Conservation (phyloP, 2,113 vertebrate genomes). For the Otolemur garnettii region DNA sequence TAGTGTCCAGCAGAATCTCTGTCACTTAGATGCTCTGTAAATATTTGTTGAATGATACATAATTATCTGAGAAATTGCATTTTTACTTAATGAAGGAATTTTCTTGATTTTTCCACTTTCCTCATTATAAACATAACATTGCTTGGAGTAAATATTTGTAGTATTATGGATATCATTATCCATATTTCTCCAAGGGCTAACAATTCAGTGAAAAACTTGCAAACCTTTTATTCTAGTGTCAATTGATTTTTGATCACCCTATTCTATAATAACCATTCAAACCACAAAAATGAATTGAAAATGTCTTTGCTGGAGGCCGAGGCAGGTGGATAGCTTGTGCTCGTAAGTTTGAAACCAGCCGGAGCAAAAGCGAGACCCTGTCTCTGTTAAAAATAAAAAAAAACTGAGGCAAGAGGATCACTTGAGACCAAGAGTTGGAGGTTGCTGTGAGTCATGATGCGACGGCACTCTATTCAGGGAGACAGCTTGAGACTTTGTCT, state of each 20-base stretch:
- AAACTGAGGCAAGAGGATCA: too few relatives aligned
- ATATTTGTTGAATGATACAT: slow-evolving; percentile 33
- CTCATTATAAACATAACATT: neutral
- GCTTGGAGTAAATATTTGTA: slow-evolving; percentile 11
- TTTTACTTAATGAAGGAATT: slow-evolving; percentile 44
- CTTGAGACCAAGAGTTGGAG: too few relatives aligned
- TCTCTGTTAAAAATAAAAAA: too few relatives aligned
- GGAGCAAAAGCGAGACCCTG: too few relatives aligned
- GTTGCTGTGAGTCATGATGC: too few relatives aligned
- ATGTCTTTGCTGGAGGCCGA: neutral
- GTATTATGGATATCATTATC: neutral
- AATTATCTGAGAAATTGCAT: slow-evolving; percentile 47
- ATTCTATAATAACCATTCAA: slow-evolving; percentile 6
- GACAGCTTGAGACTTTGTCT: too few relatives aligned
- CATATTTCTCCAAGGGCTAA: neutral
- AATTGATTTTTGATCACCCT: neutral
- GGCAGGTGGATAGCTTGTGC: too few relatives aligned
- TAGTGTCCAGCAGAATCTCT: neutral
- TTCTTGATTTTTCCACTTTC: slow-evolving; percentile 20
- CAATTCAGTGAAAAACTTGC: slow-evolving; percentile 46
- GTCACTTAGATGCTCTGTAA: neutral
- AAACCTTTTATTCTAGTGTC: slow-evolving; percentile 21
- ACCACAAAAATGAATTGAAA: slow-evolving; percentile 2
- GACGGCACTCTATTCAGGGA: too few relatives aligned
- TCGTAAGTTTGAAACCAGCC: too few relatives aligned